phyloP scores from a whole-genome alignment of 2,888 invertebrate species.

The Atrina japonica region DNA sequence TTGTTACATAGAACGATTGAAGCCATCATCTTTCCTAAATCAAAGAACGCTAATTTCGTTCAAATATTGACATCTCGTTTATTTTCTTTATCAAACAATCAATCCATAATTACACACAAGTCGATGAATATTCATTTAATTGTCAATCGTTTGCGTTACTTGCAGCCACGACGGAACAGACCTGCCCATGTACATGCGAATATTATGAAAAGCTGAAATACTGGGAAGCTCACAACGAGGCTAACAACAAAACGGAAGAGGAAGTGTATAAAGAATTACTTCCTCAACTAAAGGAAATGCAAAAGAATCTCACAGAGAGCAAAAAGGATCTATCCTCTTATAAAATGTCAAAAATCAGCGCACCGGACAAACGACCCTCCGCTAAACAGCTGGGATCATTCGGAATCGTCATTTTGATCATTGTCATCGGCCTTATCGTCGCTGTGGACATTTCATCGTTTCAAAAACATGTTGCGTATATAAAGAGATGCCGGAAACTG shows the following conservation, averaged over 20 bases:
- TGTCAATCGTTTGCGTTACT: too few relatives aligned
- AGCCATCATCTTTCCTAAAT: too few relatives aligned
- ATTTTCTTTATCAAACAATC: too few relatives aligned
- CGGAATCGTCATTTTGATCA: constrained; percentile 18
- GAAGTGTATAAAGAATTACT: constrained; percentile 12
- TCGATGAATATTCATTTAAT: too few relatives aligned
- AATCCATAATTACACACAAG: too few relatives aligned
- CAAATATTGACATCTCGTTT: too few relatives aligned
- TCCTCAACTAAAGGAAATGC: constrained; percentile 13
- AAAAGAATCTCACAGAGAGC: constrained; percentile 6
- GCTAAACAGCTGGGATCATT: constrained; percentile 17
- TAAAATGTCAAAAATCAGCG: constrained; percentile 8
- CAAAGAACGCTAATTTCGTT: too few relatives aligned
- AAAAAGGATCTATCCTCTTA: constrained; percentile 10
- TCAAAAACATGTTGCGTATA: too few relatives aligned
- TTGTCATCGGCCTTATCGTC: neutral
- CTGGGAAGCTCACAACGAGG: constrained; percentile 6
- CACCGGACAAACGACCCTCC: constrained; percentile 8
- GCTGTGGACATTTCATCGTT: neutral
- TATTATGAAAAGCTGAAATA: constrained; percentile 6
- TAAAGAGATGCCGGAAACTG: too few relatives aligned
- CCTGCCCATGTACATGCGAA: constrained; percentile 7
- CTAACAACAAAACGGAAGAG: constrained; percentile 3
- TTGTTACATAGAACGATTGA: too few relatives aligned
- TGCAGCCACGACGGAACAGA: neutral